Conservation (phyloP, 2,888 invertebrate species). For the Pollenia amentaria region DNA sequence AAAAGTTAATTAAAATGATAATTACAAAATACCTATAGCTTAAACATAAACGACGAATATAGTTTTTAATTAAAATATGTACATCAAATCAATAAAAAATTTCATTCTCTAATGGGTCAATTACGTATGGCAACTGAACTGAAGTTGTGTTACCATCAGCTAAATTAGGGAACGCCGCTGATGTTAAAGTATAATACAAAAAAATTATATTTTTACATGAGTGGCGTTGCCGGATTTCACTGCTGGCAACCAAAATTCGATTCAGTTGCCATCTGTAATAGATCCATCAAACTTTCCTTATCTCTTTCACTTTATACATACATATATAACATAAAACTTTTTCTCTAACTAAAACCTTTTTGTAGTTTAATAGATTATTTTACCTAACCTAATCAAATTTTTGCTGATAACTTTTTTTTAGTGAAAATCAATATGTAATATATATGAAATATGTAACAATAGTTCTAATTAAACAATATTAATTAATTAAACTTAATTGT, state of each 20-base stretch:
- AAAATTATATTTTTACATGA: too few relatives aligned
- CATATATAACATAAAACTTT: too few relatives aligned
- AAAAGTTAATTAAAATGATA: constrained; percentile 13
- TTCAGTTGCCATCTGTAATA: too few relatives aligned
- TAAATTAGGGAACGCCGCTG: too few relatives aligned
- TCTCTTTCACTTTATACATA: not conserved
- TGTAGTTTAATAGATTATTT: constrained; percentile 17
- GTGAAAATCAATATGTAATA: constrained; percentile 3
- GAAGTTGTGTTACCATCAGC: too few relatives aligned
- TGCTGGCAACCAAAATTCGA: too few relatives aligned
- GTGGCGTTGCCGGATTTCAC: too few relatives aligned
- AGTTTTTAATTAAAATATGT: constrained; percentile 47
- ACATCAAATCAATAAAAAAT: not conserved
- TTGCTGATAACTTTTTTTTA: constrained; percentile 14
- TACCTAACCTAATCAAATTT: not conserved
- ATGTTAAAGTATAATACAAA: too few relatives aligned
- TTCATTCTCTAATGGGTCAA: not conserved
- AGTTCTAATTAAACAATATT: constrained; percentile 33
- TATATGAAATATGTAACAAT: constrained; percentile 13
- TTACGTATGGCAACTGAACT: too few relatives aligned
- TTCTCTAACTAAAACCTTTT: constrained; percentile 1
- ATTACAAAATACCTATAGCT: constrained; percentile 45
- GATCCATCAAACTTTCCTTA: not conserved
- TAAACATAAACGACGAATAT: constrained; percentile 53
- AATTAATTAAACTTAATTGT: constrained; percentile 33